Conservation (phyloP, 2,113 vertebrate genomes). For the Antechinus stuartii region DNA sequence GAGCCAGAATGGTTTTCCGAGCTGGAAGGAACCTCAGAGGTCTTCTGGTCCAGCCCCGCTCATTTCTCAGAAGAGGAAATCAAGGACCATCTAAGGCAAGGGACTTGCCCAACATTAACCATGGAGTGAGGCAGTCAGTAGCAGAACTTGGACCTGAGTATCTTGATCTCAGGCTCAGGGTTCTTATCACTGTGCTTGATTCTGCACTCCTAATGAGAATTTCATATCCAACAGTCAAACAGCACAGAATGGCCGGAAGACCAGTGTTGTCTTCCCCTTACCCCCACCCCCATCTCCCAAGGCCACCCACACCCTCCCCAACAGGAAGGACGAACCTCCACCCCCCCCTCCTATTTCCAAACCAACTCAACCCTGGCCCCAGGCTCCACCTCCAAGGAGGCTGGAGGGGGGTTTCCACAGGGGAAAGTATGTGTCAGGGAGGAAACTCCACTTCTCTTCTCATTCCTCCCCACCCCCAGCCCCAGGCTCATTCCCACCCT, state of each 20-base stretch:
- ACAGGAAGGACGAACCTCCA: not conserved
- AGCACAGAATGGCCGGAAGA: conserved; percentile 1
- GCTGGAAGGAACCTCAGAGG: not conserved
- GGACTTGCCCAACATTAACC: conserved; percentile 16
- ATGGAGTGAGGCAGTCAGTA: conserved; percentile 9
- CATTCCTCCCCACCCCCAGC: not conserved
- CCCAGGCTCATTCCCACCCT: not conserved
- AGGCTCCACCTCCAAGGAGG: not conserved
- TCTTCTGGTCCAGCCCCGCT: conserved; percentile 14
- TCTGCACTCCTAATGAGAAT: not conserved
- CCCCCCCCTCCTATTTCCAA: not conserved
- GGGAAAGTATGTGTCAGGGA: conserved; percentile 24
- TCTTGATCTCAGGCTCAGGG: conserved; percentile 24
- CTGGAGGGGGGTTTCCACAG: conserved; percentile 7
- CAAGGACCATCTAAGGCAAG: not conserved
- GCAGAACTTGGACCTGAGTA: conserved; percentile 20
- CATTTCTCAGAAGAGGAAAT: conserved; percentile 30
- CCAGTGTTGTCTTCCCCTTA: not conserved
- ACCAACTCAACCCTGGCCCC: not conserved
- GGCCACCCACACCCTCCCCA: not conserved
- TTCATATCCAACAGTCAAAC: not conserved
- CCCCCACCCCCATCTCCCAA: not conserved
- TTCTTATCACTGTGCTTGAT: conserved; percentile 8
- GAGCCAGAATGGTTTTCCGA: not conserved
- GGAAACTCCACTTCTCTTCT: conserved; percentile 3